Base-by-base conservation (phyloP, 2,888 invertebrate genomes). In the Diarsia rubi region DNA sequence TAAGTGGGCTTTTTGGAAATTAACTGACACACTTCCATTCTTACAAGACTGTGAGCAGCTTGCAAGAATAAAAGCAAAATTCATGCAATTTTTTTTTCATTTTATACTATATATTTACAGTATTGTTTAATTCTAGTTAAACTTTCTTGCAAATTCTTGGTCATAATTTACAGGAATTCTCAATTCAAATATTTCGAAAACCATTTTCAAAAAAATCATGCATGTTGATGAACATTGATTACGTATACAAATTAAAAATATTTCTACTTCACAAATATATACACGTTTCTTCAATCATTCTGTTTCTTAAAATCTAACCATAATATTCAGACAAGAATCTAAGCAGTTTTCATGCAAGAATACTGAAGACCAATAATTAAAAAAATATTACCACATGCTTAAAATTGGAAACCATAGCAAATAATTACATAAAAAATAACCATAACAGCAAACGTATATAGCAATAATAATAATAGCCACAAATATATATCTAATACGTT, bases 381-480 rank as follows among this genome's bases (percentile, higher is more conserved):
- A 75, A n/a, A 79, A 69, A 49, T 57, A 74, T 73, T 68, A 67
- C 47, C 67, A 49, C 86, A 86, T 86, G 86, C 86, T 65, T 67
- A 69, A 74, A 79, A 69, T 69, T 79, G 3, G 21, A 52, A 81
- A 80, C 47, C 37, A 81, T 69, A 75, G 77, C 81, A 77, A 64
- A 83, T 78, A 77, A 81, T 73, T 65, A 84, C 72, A 73, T 78
- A 78, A 73, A 79, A 81, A 67, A 3, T 9, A 9, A 31, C 24
- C 31, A 44, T 64, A 64, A 86, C 85, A 90, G 87, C 91, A 87
- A 89, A 90, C 86, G 66, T 89, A 91, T 91, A 89, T 83, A 85
- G 86, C 85, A 88, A 88, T 79, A 87, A 85, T 88, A 90, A 65
- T 62, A 81, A 75, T 79, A 84, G 80, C 75, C 72, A 92, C 86